phyloP scores from a whole-genome alignment of 2,797 vertebrate genomes.

The Coregonus ussuriensis region DNA sequence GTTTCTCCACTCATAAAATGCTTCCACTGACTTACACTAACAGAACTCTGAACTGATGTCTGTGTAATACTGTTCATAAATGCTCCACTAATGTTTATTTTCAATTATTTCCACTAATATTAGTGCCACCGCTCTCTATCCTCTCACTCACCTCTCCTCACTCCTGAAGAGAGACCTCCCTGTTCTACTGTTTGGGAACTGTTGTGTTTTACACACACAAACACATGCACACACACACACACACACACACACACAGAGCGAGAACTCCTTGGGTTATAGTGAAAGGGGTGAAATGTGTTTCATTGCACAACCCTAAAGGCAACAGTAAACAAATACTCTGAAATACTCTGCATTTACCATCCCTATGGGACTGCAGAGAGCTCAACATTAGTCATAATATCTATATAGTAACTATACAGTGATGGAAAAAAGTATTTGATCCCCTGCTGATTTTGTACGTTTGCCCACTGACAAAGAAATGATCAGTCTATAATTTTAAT shows the following conservation, averaged over 20 bases:
- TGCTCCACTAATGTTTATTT: constrained; percentile 24
- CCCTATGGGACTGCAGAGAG: too few species aligned
- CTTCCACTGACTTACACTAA: constrained; percentile 27
- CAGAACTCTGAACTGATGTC: constrained; percentile 21
- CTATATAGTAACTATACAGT: background rate
- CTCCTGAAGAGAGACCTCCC: background rate
- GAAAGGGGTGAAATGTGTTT: constrained; percentile 24
- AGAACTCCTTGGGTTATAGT: constrained; percentile 21
- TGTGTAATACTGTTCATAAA: constrained; percentile 22
- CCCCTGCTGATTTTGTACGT: too few species aligned
- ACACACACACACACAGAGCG: too few species aligned
- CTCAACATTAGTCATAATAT: too few species aligned
- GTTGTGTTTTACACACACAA: background rate
- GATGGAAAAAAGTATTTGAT: too few species aligned
- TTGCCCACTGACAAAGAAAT: too few species aligned
- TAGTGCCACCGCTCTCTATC: background rate
- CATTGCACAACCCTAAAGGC: background rate
- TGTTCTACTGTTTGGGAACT: background rate
- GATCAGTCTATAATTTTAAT: too few species aligned
- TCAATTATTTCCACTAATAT: constrained; percentile 4
- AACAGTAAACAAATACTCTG: constrained; percentile 18
- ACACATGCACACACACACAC: too few species aligned
- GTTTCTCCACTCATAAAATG: constrained; percentile 31
- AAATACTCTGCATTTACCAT: constrained; percentile 16
- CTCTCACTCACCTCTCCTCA: background rate